A percentile compares a stretch with the other conserved stretches of the same genome.
These are phyloP conservation scores for Epinotia bilunana DNA, from an alignment of 2,888 invertebrate genomes.

Conservation along the genomic window DNA sequence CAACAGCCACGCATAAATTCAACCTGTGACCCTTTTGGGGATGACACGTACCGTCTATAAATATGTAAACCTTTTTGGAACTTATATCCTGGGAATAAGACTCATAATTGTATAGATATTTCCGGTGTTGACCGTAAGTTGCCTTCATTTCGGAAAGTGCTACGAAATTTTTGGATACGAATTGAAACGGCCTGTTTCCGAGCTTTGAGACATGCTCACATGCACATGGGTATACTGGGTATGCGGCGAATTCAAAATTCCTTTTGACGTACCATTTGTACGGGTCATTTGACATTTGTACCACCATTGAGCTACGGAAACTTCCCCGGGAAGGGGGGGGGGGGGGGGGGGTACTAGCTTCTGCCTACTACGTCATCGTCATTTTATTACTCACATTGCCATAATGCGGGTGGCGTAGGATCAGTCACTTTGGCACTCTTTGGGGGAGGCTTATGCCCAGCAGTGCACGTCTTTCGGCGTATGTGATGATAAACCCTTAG, in stretches of 20 bases:
- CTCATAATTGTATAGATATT: neutral
- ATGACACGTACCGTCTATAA: neutral
- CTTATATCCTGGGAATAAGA: neutral
- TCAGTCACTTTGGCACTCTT: too few relatives aligned
- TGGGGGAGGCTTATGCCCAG: too few relatives aligned
- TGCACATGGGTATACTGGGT: neutral
- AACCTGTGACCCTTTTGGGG: constrained; percentile 11
- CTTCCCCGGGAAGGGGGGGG: too few relatives aligned
- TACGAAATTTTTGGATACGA: constrained; percentile 6
- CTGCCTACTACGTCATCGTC: too few relatives aligned
- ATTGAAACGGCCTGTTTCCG: constrained; percentile 2
- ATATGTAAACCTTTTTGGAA: neutral
- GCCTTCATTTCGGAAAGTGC: constrained; percentile 19
- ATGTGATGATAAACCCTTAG: too few relatives aligned
- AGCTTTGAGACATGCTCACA: constrained; percentile 7
- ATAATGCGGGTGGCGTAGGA: too few relatives aligned
- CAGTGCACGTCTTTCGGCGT: too few relatives aligned
- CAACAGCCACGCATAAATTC: constrained; percentile 2
- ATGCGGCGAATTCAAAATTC: neutral
- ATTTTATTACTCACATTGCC: too few relatives aligned
- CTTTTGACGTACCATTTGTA: constrained; percentile 1
- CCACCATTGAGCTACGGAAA: neutral
- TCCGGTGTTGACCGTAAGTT: neutral
- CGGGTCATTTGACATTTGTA: neutral
- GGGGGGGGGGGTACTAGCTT: too few relatives aligned